Evolutionary conservation across 2,888 invertebrate genomes (phyloP), one percentile per base, ranked within the genome.

Genomic region (Andrena trimmerana): DNA sequence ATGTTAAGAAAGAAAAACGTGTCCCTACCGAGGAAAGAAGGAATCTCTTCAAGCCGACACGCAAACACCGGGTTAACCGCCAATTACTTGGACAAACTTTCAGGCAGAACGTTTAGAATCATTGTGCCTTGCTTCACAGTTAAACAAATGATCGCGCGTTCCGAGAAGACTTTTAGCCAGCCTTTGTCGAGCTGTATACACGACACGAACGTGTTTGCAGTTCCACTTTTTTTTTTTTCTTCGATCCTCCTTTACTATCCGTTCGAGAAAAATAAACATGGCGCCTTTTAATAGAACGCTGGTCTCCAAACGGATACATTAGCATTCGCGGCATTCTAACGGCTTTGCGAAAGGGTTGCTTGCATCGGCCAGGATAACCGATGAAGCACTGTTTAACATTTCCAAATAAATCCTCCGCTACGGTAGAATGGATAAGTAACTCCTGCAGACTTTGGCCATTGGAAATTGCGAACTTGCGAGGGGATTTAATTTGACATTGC

Each of bases 1-100:
- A 33, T 42, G 33, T 42, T 48, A n/a, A 33, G 36, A 13, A 68
- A 62, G 2, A 24, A 50, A 31, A 48, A 16, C 10, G 57, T 24
- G 57, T 27, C 27, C 52, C 33, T 7, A 57, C 24, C 36, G 24
- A 7, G 16, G 29, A 31, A 52, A 52, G 8, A 36, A 67, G 8
- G 13, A 62, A 27, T n/a, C n/a, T 27, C 42, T 59, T 20, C 27
- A 20, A 20, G 57, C 36, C 13, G 57, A 4, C 33, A 27, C 68
- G 76, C 52, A 79, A 77, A 86, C 16, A 82, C 1, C 16, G 7
- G 8, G 42, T 4, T 29, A 72, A 36, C 48, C 69, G 85, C 50
- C 71, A 86, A 85, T 77, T 68, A 68, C 65, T 59, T 82, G 7
- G 57, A 16, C 59, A 71, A 86, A 83, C 70, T 62, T 54, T 2